Conservation (phyloP, 2,113 vertebrate species). For the Fulmarus glacialis region DNA sequence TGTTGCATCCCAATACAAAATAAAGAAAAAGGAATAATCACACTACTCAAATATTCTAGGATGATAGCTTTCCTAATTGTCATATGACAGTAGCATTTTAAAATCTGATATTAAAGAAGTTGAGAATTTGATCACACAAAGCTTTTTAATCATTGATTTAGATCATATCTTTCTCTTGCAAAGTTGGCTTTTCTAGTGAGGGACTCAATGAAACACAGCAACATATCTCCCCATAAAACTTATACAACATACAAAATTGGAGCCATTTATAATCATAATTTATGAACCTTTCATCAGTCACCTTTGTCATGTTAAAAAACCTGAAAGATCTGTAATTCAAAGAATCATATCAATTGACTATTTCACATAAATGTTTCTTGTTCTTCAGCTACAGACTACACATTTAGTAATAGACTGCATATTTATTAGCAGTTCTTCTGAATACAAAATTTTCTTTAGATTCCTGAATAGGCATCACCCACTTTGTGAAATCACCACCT, state of each 20-base stretch:
- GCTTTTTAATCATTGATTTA: background rate
- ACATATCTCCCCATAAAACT: background rate
- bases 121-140: background rate
- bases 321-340: background rate
- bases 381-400: background rate
- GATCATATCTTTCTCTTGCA: background rate
- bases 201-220: background rate
- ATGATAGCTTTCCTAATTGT: background rate
- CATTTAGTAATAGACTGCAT: background rate
- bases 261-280: background rate
- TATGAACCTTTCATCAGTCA: background rate
- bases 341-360: background rate
- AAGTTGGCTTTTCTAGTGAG: background rate
- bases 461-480: background rate
- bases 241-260: background rate
- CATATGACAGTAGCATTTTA: background rate
- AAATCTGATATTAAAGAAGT: background rate
- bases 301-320: background rate
- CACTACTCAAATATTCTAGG: background rate
- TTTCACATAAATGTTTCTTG: background rate
- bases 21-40: background rate
- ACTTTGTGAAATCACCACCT: background rate
- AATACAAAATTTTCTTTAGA: background rate
- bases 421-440: background rate
- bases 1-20: background rate